Percentiles rank a stretch among this genome's conserved stretches.
phyloP scores from a whole-genome alignment of 2,888 invertebrate genomes.

The Plebejus melissa region DNA sequence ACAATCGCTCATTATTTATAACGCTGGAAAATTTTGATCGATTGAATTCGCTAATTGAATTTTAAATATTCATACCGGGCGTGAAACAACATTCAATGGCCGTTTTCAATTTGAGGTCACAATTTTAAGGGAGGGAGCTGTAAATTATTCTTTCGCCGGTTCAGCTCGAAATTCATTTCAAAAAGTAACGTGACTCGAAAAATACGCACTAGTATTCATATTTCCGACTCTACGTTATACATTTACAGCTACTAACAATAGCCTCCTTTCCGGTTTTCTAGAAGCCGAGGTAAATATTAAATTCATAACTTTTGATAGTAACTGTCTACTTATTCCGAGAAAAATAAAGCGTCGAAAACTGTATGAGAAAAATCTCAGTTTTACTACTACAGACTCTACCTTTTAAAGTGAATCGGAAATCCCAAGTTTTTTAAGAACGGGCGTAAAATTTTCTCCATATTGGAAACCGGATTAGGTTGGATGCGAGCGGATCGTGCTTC shows the following conservation, averaged over 20 bases:
- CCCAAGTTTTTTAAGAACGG: neutral
- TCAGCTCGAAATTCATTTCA: slow-evolving; percentile 3
- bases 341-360: neutral
- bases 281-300: neutral
- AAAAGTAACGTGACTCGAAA: slow-evolving; percentile 18
- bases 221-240: neutral
- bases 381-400: neutral
- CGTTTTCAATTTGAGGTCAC: slow-evolving; percentile 24
- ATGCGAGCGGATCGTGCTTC: neutral
- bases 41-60: slow-evolving; percentile 26
- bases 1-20: slow-evolving; percentile 11
- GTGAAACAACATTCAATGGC: slow-evolving; percentile 16
- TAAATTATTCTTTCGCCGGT: slow-evolving; percentile 12
- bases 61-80: slow-evolving; percentile 26
- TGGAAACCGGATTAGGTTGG: slow-evolving; percentile 17
- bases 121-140: slow-evolving; percentile 20
- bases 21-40: slow-evolving; percentile 13
- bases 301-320: neutral
- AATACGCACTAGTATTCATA: neutral
- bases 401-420: neutral
- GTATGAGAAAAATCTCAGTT: neutral
- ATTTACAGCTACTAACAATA: neutral
- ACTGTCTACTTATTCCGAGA: neutral
- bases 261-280: neutral
- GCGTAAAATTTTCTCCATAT: slow-evolving; percentile 13